A percentile compares a stretch with the other conserved stretches of the same genome.
Conservation (phyloP, 1,140 invertebrate genomes). For the Mya arenaria region DNA sequence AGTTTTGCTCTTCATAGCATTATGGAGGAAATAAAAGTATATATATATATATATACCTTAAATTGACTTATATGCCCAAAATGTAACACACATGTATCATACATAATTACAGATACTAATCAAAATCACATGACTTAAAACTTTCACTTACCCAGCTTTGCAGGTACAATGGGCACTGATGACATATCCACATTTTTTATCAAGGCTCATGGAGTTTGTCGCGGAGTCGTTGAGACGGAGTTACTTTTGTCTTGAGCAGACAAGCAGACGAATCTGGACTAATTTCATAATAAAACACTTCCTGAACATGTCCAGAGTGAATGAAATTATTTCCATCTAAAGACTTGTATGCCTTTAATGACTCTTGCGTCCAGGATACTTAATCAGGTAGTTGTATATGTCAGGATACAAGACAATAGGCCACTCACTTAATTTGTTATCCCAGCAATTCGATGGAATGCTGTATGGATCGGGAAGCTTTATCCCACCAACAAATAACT, state of each 20-base stretch:
- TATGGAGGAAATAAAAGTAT: background rate
- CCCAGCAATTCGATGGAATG: too few relatives aligned
- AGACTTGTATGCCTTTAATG: too few relatives aligned
- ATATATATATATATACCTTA: background rate
- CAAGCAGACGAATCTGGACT: background rate
- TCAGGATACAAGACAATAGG: too few relatives aligned
- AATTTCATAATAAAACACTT: background rate
- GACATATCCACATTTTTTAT: background rate
- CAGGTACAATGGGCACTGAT: conserved; percentile 13
- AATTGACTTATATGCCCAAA: background rate
- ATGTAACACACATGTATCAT: too few relatives aligned
- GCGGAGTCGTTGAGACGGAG: background rate
- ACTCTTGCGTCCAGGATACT: too few relatives aligned
- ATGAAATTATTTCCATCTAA: too few relatives aligned
- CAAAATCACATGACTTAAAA: background rate
- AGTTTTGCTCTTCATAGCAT: background rate
- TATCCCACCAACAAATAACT: too few relatives aligned
- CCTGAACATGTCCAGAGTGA: too few relatives aligned
- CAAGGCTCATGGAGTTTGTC: background rate
- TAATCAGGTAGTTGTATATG: too few relatives aligned
- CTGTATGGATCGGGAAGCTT: too few relatives aligned
- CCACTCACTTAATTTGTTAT: too few relatives aligned
- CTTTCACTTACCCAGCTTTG: conserved; percentile 19
- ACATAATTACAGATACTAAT: background rate
- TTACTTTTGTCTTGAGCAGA: conserved; percentile 1